Percentiles rank a stretch among this genome's conserved stretches.
Evolutionary conservation across 2,888 invertebrate species (phyloP).

Genomic region (Campoplex nolae): DNA sequence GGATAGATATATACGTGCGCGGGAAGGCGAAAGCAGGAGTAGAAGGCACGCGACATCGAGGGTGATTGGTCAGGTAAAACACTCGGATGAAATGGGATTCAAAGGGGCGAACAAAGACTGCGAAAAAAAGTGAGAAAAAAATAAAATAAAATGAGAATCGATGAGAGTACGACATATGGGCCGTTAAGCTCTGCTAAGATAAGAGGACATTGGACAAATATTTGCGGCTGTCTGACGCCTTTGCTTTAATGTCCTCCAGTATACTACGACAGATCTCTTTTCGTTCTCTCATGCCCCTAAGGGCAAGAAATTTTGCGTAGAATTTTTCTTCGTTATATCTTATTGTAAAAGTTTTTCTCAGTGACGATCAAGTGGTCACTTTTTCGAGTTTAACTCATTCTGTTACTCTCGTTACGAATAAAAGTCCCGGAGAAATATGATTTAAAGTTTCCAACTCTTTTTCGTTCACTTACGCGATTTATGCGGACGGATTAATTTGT

Average conservation of each 20-base stretch:
- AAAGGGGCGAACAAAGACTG: conserved; percentile 32
- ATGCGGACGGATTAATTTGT: not conserved
- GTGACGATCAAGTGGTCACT: conserved; percentile 12
- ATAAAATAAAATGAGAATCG: conserved; percentile 65
- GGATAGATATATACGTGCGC: not conserved
- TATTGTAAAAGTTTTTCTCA: conserved; percentile 43
- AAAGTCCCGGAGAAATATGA: not conserved
- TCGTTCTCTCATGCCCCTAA: conserved; percentile 19
- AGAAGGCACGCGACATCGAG: conserved; percentile 30
- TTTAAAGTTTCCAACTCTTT: not conserved
- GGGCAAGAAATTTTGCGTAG: conserved; percentile 11
- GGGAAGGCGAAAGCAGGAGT: conserved; percentile 8
- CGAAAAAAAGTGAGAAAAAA: conserved; percentile 58
- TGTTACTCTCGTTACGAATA: not conserved
- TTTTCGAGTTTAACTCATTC: conserved; percentile 35
- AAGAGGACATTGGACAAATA: conserved; percentile 79
- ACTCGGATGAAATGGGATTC: conserved; percentile 56
- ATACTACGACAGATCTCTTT: conserved; percentile 32
- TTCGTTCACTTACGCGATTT: conserved; percentile 36
- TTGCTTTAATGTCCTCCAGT: conserved; percentile 63
- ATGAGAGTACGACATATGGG: conserved; percentile 80
- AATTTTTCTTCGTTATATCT: conserved; percentile 44
- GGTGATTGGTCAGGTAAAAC: conserved; percentile 61
- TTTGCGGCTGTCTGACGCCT: conserved; percentile 77
- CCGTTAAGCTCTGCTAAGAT: conserved; percentile 79